Percentiles rank a stretch among this genome's conserved stretches.
Evolutionary conservation across 2,113 vertebrate species (phyloP).

Genomic region (Oncorhynchus nerka): DNA sequence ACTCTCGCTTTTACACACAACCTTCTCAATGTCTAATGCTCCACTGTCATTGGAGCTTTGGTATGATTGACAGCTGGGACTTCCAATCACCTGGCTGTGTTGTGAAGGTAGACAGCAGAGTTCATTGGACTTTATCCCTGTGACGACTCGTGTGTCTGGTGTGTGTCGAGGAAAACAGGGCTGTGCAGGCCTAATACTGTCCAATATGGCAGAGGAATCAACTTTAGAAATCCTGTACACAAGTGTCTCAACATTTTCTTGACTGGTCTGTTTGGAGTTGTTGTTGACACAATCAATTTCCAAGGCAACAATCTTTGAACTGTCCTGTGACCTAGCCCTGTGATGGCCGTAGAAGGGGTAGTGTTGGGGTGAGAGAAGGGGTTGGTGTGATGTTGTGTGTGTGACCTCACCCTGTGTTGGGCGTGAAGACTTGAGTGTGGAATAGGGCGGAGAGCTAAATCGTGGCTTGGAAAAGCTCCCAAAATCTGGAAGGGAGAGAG

Average conservation of each 20-base stretch:
- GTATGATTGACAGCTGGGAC: constrained; percentile 25
- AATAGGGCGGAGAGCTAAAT: constrained; percentile 70
- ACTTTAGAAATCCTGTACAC: constrained; percentile 52
- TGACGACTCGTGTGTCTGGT: constrained; percentile 10
- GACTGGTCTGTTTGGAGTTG: background rate
- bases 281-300: constrained; percentile 26
- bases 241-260: constrained; percentile 22
- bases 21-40: constrained; percentile 45
- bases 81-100: constrained; percentile 7
- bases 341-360: constrained; percentile 27
- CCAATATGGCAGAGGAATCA: constrained; percentile 2
- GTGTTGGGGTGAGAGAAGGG: constrained; percentile 2
- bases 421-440: constrained; percentile 62
- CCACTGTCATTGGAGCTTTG: constrained; percentile 41
- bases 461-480: constrained; percentile 53
- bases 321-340: constrained; percentile 12
- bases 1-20: constrained; percentile 38
- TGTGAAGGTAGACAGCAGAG: background rate
- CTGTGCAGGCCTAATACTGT: constrained; percentile 28
- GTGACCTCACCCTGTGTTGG: constrained; percentile 19
- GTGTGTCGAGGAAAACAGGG: background rate
- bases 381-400: constrained; percentile 27
- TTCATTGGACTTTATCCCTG: constrained; percentile 24
- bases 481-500: constrained; percentile 60
- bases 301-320: constrained; percentile 17